phyloP scores from a whole-genome alignment of 2,888 invertebrate genomes.

The Ophraella communa region DNA sequence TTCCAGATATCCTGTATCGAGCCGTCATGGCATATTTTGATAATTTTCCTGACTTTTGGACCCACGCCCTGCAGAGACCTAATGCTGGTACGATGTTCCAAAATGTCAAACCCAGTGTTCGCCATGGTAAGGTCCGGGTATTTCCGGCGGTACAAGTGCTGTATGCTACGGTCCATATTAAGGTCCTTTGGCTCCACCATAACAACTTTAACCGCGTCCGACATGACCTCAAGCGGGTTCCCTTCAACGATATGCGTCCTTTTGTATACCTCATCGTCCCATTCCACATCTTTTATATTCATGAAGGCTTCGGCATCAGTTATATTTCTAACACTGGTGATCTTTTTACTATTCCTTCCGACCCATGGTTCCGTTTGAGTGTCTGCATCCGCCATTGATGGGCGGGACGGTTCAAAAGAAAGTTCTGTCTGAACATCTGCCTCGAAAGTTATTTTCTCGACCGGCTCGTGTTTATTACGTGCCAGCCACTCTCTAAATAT shows the following conservation, averaged over 20 bases:
- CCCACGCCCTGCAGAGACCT: no score
- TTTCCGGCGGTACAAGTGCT: not conserved
- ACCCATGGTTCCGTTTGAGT: no score
- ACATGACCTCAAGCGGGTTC: not conserved
- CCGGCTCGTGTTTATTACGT: no score
- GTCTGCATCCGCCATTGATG: no score
- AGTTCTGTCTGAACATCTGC: no score
- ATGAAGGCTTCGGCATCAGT: not conserved
- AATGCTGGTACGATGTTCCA: not conserved
- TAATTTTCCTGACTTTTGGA: not conserved
- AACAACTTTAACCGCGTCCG: not conserved
- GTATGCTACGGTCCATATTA: not conserved
- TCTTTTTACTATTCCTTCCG: no score
- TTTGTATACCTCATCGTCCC: not conserved
- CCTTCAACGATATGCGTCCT: not conserved
- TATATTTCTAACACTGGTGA: no score
- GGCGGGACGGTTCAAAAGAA: no score
- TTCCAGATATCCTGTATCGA: constrained; percentile 10
- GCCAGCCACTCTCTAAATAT: no score
- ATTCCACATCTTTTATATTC: not conserved
- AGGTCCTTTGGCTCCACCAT: not conserved
- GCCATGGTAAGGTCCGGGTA: not conserved
- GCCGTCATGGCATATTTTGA: not conserved
- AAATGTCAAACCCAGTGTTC: not conserved
- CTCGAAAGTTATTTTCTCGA: no score